phyloP scores from a whole-genome alignment of 2,113 vertebrate genomes.

The Rafetus swinhoei region DNA sequence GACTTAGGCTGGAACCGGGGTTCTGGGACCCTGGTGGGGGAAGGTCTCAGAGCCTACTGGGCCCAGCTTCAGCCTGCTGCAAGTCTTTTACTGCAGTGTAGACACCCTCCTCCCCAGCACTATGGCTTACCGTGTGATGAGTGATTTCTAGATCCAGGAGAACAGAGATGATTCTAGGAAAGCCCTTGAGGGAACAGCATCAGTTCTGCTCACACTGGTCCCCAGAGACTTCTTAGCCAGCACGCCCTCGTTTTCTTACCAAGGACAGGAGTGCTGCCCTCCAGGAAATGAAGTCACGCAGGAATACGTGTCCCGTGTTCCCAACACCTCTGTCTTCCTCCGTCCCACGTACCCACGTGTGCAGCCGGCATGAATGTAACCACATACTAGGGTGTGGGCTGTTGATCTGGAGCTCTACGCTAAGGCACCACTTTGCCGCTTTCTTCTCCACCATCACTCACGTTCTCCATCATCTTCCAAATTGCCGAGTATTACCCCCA shows the following conservation, averaged over 20 bases:
- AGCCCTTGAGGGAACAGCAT: background rate
- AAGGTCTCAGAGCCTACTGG: no score
- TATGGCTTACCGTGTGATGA: background rate
- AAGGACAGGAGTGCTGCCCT: background rate
- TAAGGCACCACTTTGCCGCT: background rate
- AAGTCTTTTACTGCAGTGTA: no score
- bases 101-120: background rate
- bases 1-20: no score
- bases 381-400: background rate
- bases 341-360: rapidly evolving
- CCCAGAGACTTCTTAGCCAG: background rate
- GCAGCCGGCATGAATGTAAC: background rate
- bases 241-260: background rate
- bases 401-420: background rate
- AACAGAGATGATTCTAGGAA: background rate
- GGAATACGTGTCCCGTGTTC: background rate
- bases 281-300: background rate
- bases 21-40: no score
- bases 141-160: background rate
- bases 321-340: background rate
- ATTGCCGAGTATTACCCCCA: background rate
- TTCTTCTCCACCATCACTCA: background rate
- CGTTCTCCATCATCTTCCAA: background rate
- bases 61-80: no score
- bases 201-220: background rate